phyloP scores from a whole-genome alignment of 1,140 invertebrate genomes.

The Polypedilum vanderplanki region DNA sequence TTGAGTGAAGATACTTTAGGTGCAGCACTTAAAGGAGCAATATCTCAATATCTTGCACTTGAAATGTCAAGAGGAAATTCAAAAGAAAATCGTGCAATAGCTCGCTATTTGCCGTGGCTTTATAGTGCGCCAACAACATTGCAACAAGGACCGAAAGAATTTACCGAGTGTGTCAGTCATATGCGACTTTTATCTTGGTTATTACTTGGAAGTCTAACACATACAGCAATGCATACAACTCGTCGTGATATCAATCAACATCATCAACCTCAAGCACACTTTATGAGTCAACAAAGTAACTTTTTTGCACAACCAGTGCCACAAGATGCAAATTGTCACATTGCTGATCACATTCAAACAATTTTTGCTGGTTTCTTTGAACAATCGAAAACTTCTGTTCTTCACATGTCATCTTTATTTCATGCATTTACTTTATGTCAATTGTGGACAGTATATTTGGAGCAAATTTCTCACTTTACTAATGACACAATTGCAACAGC shows the following conservation, averaged over 20 bases:
- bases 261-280: constrained; percentile 36
- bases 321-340: constrained; percentile 89
- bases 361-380: constrained; percentile 94
- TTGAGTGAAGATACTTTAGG: constrained; percentile 93
- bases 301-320: constrained; percentile 79
- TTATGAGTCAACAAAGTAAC: constrained; percentile 38
- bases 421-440: constrained; percentile 77
- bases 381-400: constrained; percentile 79
- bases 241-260: constrained; percentile 40
- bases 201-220: constrained; percentile 84
- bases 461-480: constrained; percentile 69
- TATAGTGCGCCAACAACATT: constrained; percentile 75
- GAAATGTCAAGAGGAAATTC: constrained; percentile 85
- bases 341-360: constrained; percentile 64
- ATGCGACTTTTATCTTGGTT: constrained; percentile 94
- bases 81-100: constrained; percentile 75
- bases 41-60: constrained; percentile 89
- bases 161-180: constrained; percentile 90
- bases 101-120: constrained; percentile 85
- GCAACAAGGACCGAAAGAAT: constrained; percentile 88
- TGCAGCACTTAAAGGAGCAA: constrained; percentile 87
- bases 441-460: constrained; percentile 97
- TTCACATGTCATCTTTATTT: constrained; percentile 88
- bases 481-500: constrained; percentile 61
- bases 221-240: constrained; percentile 57